Percentiles rank a stretch among this genome's conserved stretches.
Evolutionary conservation across 2,888 invertebrate genomes (phyloP).

Genomic region (Tenthredo scrophulariae): DNA sequence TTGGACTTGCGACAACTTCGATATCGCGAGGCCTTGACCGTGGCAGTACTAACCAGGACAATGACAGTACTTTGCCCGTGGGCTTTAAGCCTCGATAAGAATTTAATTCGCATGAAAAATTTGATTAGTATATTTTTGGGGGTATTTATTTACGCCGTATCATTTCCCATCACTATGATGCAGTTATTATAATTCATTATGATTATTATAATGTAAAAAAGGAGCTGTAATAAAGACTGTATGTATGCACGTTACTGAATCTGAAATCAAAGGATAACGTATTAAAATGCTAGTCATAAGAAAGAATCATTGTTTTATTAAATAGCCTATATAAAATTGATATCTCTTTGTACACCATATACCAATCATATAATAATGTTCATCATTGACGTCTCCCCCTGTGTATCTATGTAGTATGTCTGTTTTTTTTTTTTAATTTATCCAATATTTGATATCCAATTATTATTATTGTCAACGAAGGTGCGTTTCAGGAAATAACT

Average conservation of each 20-base stretch:
- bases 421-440: neutral
- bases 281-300: slow-evolving; percentile 19
- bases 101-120: slow-evolving; percentile 9
- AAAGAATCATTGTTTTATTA: slow-evolving; percentile 18
- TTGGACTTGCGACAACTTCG: slow-evolving; percentile 20
- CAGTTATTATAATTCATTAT: neutral
- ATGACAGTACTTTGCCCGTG: slow-evolving; percentile 16
- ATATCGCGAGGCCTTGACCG: slow-evolving; percentile 24
- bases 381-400: neutral
- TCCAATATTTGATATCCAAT: neutral
- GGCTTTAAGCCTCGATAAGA: slow-evolving; percentile 4
- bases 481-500: neutral
- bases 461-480: neutral
- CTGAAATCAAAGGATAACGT: neutral
- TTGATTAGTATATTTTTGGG: slow-evolving; percentile 10
- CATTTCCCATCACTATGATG: neutral
- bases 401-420: neutral
- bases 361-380: neutral
- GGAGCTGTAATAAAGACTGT: slow-evolving; percentile 44
- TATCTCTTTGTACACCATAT: neutral
- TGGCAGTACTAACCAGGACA: slow-evolving; percentile 20
- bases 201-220: slow-evolving; percentile 21
- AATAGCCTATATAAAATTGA: neutral
- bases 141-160: neutral
- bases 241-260: slow-evolving; percentile 24